Evolutionary conservation across 2,797 vertebrate genomes (phyloP).

Genomic region (Cephalopachus bancanus): DNA sequence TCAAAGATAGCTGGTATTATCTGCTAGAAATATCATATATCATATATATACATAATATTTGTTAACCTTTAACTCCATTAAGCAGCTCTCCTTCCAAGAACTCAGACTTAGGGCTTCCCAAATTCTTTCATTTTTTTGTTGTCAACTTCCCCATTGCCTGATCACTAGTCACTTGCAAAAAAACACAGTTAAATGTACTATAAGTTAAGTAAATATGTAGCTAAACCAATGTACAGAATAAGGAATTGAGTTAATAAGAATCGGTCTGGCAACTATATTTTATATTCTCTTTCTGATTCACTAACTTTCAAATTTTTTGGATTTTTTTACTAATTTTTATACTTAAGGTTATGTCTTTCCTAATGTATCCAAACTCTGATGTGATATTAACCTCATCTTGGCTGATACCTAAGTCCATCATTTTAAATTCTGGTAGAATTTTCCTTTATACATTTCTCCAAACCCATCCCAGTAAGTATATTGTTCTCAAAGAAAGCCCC

Average conservation of each 20-base stretch:
- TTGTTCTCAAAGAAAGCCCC: neutral
- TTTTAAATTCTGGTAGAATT: neutral
- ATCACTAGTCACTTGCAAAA: constrained; percentile 3
- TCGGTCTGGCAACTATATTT: neutral
- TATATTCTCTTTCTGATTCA: neutral
- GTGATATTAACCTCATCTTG: neutral
- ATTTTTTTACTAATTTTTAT: neutral
- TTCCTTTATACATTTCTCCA: neutral
- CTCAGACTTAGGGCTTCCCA: neutral
- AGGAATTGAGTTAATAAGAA: neutral
- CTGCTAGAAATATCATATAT: too few species aligned
- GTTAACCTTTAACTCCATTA: neutral
- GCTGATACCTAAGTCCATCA: neutral
- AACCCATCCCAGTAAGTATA: neutral
- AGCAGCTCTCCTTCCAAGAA: neutral
- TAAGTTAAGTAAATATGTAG: neutral
- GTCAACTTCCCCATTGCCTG: neutral
- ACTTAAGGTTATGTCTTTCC: neutral
- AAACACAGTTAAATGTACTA: neutral
- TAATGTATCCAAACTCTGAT: neutral
- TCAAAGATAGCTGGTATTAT: neutral
- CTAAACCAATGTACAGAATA: neutral
- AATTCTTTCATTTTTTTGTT: neutral
- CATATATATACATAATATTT: too few species aligned
- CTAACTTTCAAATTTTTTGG: neutral